Evolutionary conservation across 2,113 vertebrate genomes (phyloP).

Genomic region (Gallinago undulata): DNA sequence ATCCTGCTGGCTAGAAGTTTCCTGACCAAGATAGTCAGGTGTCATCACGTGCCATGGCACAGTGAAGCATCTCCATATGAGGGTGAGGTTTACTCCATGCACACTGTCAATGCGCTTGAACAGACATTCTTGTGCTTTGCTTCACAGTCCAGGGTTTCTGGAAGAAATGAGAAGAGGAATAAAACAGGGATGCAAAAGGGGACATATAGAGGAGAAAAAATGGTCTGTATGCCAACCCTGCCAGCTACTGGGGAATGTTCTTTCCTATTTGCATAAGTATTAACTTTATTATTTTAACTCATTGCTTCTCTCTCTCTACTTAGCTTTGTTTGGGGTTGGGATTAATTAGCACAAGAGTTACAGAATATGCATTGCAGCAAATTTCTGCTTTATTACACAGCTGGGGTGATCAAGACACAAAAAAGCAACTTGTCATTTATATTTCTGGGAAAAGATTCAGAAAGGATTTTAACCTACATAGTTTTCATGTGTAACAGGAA

Average conservation of each 20-base stretch:
- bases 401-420: not conserved
- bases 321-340: not conserved
- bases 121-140: not conserved
- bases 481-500: not conserved
- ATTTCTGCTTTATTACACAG: not conserved
- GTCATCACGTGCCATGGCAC: not conserved
- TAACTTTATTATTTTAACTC: slow-evolving; percentile 11
- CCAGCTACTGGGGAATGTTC: not conserved
- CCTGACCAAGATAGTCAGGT: not conserved
- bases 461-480: not conserved
- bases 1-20: not conserved
- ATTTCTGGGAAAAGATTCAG: slow-evolving; percentile 7
- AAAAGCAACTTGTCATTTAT: not conserved
- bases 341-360: not conserved
- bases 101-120: not conserved
- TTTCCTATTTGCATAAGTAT: not conserved
- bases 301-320: not conserved
- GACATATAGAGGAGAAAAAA: not conserved
- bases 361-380: not conserved
- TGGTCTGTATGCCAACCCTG: not conserved
- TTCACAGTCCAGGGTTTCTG: not conserved
- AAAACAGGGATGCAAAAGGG: not conserved
- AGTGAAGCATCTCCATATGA: not conserved
- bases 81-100: not conserved
- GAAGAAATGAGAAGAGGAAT: not conserved